A percentile compares a stretch with the other conserved stretches of the same genome.
Evolutionary conservation across 2,113 vertebrate genomes (phyloP).

Genomic region (Hucho hucho): DNA sequence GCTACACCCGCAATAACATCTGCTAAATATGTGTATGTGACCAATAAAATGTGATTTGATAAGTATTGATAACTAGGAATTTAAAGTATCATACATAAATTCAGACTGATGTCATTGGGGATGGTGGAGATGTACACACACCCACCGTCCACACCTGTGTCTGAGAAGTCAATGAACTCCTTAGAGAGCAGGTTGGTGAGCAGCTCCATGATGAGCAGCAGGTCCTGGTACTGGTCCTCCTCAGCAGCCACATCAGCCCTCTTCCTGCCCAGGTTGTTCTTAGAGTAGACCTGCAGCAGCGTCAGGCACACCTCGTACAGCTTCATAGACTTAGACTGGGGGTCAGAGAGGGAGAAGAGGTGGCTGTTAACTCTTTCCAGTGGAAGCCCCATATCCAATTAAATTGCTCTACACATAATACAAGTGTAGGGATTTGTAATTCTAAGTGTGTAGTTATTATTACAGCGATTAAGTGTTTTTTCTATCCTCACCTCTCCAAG

Average conservation of each 20-base stretch:
- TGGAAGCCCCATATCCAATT: not conserved
- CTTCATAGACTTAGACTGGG: slow-evolving; percentile 95
- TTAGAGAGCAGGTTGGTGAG: slow-evolving; percentile 97
- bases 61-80: no score
- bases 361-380: not conserved
- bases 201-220: slow-evolving; percentile 99
- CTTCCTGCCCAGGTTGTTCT: slow-evolving; percentile 92
- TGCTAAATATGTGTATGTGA: no score
- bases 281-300: slow-evolving; percentile 96
- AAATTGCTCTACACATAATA: not conserved
- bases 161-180: slow-evolving; percentile 99
- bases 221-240: slow-evolving; percentile 98
- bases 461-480: not conserved
- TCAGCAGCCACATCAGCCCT: slow-evolving; percentile 89
- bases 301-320: slow-evolving; percentile 97
- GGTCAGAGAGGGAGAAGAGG: not conserved
- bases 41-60: no score
- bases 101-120: no score
- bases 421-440: not conserved
- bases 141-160: slow-evolving; percentile 79
- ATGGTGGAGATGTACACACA: not conserved
- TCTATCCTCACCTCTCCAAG: slow-evolving; percentile 89
- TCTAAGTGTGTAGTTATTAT: not conserved
- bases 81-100: no score
- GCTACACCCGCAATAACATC: no score